Conservation (phyloP, 2,888 invertebrate genomes). For the Ernsta delagoae region DNA sequence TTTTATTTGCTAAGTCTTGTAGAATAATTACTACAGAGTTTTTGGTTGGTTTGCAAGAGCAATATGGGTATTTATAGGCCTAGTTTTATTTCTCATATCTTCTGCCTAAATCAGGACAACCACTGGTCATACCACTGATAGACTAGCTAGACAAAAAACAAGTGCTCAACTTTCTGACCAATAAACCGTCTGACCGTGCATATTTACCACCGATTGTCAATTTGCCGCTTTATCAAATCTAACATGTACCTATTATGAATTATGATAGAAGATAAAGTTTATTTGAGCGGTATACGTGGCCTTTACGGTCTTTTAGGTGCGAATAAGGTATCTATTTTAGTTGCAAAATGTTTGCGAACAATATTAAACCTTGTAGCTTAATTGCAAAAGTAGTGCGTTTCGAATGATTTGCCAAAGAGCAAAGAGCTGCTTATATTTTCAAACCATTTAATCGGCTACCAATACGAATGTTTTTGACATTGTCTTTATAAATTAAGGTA, state of each 20-base stretch:
- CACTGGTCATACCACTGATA: too few species aligned
- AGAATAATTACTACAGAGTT: too few species aligned
- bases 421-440: background rate
- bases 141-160: background rate
- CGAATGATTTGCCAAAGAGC: background rate
- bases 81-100: too few species aligned
- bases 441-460: background rate
- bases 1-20: too few species aligned
- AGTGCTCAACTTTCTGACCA: background rate
- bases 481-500: background rate
- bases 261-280: slow-evolving; percentile 19
- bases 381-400: slow-evolving; percentile 33
- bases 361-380: slow-evolving; percentile 38
- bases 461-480: background rate
- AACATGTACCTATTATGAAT: background rate
- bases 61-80: too few species aligned
- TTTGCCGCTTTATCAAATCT: slow-evolving; percentile 9
- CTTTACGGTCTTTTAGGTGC: slow-evolving; percentile 28
- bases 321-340: slow-evolving; percentile 24
- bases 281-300: slow-evolving; percentile 20
- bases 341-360: slow-evolving; percentile 41
- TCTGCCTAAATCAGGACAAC: too few species aligned
- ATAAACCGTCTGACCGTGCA: too few species aligned
- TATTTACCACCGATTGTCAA: too few species aligned
- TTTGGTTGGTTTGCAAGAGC: too few species aligned